Evolutionary conservation across 2,113 vertebrate species (phyloP).

Genomic region (Zapus hudsonius): DNA sequence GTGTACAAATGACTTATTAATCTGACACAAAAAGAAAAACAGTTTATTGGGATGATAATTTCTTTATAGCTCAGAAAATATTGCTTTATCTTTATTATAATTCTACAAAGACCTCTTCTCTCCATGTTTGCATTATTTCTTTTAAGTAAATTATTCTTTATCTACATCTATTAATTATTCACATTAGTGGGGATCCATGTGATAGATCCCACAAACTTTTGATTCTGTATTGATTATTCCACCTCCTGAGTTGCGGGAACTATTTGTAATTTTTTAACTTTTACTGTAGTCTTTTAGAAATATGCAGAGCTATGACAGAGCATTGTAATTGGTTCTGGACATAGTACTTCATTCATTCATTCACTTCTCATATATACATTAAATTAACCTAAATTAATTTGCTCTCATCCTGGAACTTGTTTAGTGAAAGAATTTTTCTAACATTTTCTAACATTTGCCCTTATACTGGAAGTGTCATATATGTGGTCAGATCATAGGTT

Average conservation of each 20-base stretch:
- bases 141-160: not conserved
- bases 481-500: not conserved
- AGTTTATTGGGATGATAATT: accelerated
- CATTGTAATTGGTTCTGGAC: not conserved
- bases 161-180: not conserved
- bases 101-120: not conserved
- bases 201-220: not conserved
- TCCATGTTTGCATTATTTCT: not conserved
- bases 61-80: not conserved
- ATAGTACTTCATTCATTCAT: not conserved
- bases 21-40: not conserved
- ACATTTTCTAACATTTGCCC: not conserved
- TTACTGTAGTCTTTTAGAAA: not conserved
- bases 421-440: not conserved
- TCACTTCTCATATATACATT: not conserved
- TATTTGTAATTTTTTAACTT: not conserved
- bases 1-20: not conserved
- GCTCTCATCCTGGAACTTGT: not conserved
- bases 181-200: not conserved
- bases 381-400: not conserved
- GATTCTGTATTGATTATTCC: not conserved
- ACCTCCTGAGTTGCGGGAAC: not conserved
- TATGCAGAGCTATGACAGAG: not conserved
- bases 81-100: not conserved
- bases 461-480: not conserved